Percentiles rank a stretch among this genome's conserved stretches.
Evolutionary conservation across 2,797 vertebrate species (phyloP).

Genomic region (Halcyon leucocephala): DNA sequence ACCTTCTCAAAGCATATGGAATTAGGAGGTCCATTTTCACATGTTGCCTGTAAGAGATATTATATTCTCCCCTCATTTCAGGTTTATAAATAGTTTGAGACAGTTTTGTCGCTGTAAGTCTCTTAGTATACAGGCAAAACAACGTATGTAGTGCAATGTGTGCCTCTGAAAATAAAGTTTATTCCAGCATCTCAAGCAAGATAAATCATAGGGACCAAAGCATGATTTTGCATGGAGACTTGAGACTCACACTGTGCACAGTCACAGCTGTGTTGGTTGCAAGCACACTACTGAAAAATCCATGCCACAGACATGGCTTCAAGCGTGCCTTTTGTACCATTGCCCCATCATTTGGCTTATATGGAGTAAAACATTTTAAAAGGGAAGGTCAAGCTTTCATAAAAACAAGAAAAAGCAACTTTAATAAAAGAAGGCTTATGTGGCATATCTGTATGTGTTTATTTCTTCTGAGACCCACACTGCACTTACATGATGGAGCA

Average conservation of each 20-base stretch:
- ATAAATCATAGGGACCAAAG: neutral
- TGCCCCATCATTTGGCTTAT: neutral
- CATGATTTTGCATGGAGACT: neutral
- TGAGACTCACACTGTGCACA: neutral
- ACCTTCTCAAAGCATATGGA: slow-evolving; percentile 1
- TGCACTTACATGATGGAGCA: fast-evolving
- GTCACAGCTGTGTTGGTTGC: neutral
- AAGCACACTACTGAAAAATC: neutral
- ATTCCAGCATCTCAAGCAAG: neutral
- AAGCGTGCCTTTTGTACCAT: neutral
- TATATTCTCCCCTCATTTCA: neutral
- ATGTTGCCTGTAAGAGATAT: neutral
- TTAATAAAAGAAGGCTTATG: neutral
- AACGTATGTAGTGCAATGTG: neutral
- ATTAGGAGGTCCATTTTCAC: slow-evolving; percentile 31
- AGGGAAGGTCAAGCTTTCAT: neutral
- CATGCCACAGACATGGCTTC: neutral
- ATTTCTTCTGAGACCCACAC: neutral
- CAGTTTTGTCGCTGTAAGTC: neutral
- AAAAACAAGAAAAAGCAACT: neutral
- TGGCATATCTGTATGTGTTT: neutral
- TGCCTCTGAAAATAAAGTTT: neutral
- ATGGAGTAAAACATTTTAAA: neutral
- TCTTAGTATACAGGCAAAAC: neutral
- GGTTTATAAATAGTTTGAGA: slow-evolving; percentile 24